Base-by-base conservation (phyloP, 2,797 vertebrate species). In the Mormyrus proboscirostris region DNA sequence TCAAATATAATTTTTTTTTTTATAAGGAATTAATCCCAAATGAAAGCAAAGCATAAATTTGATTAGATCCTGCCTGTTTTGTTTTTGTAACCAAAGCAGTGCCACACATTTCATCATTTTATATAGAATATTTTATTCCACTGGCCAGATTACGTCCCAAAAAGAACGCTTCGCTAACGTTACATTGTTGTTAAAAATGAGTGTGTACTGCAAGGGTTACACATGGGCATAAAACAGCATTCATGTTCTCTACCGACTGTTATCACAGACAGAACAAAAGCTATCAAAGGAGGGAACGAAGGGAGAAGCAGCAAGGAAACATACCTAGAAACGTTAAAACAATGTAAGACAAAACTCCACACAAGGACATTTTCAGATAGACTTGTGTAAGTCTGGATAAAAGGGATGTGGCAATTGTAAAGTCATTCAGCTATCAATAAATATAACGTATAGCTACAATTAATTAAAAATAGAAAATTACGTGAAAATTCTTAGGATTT, bases 171-270 rank as follows among this genome's bases (percentile, higher is more conserved):
- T 90, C 93, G 55, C 89, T 49, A 59, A 19, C 22, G 10, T 93
- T 89, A 93, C 92, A 90, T 88, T 79, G 2, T 90, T 9, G 47
- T 95, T 96, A 91, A 94, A 94, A 95, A 96, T 92, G 91, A 0
- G 0, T 89, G 95, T 92, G 95, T 94, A 96, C 96, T 96, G 96
- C 95, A 92, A 92, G 95, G 96, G 96, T 96, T 97, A 96, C 91
- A 88, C 25, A 51, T 41, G 47, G 89, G 91, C 91, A 94, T 91
- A 89, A 93, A 88, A 87, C 89, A 91, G 69, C 91, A 79, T 93
- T 14, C 91, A 93, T 91, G 92, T 92, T 8, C 87, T 93, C 91
- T 87, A 89, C 90, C 83, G 90, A 90, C 92, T 90, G 89, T 91
- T 91, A 92, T 91, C 90, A 92, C 88, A 92, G 91, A 92, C 90